Base-by-base conservation (phyloP, 2,888 invertebrate species). In the Aphrophora alni region DNA sequence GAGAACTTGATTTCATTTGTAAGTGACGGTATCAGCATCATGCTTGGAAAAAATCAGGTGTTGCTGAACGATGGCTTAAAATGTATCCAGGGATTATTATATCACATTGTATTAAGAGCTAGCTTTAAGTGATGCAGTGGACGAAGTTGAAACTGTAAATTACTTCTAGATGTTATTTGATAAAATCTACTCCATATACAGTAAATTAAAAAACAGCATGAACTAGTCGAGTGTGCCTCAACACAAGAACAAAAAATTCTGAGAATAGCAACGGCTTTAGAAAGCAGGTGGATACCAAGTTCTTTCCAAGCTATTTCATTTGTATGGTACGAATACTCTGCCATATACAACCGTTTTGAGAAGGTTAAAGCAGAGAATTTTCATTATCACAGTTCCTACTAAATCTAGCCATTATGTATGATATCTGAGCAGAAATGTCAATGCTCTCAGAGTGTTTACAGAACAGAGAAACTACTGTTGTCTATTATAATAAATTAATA, bases 51-150 rank as follows among this genome's bases (percentile, higher is more conserved):
- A 59, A 77, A 51, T 77, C 77, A 26, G 77, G 77, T n/a, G 77
- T 77, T 21, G 69, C 69, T 3, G 33, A 59, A 69, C 68, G 77
- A 69, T 70, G 68, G 21, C 70, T 69, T 26, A 28, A 68, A 21
- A 8, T 69, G 68, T 77, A 69, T 69, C 77, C 77, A 25, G 33
- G 28, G 25, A 77, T 77, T 27, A 21, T 77, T 26, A 27, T 77
- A 21, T 77, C 69, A 69, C 77, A 77, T 70, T 77, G 77, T 70
- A 68, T 77, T 26, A 77, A 78, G 74, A 75, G 33, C 79, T 79
- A 44, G 79, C 68, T 21, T 33, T 33, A 33, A 33, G 26, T 80
- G 75, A 75, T 75, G 75, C 75, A 17, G 21, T 28, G 17, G 33
- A 73, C 33, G 73, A 73, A 73, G 73, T 75, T 17, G 38, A 8